A percentile compares a stretch with the other conserved stretches of the same genome.
Evolutionary conservation across 2,797 vertebrate genomes (phyloP).

Genomic region (Gymnocypris eckloni): DNA sequence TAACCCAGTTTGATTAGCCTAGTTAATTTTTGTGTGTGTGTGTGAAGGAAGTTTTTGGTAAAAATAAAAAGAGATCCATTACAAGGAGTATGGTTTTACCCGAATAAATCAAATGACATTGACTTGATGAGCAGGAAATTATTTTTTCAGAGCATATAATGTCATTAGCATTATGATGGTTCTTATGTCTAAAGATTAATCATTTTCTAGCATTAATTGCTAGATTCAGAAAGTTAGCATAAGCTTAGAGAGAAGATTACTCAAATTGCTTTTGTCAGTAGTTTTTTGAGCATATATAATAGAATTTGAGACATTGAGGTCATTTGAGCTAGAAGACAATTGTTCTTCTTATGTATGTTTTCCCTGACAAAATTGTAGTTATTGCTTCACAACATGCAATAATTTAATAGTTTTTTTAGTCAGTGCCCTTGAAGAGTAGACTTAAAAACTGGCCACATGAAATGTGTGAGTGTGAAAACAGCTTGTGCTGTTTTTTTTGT

Average conservation of each 20-base stretch:
- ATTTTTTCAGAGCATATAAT: slow-evolving; percentile 48
- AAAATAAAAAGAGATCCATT: slow-evolving; percentile 60
- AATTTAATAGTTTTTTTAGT: slow-evolving; percentile 20
- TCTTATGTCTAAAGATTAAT: slow-evolving; percentile 48
- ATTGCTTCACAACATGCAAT: neutral
- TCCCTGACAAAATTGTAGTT: neutral
- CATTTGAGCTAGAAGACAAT: neutral
- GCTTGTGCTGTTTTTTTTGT: slow-evolving; percentile 76
- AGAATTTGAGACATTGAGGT: neutral
- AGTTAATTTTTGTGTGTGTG: slow-evolving; percentile 68
- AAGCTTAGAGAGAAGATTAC: slow-evolving; percentile 11
- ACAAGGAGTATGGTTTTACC: slow-evolving; percentile 59
- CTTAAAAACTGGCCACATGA: slow-evolving; percentile 50
- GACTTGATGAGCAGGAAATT: slow-evolving; percentile 72
- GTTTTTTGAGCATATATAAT: neutral
- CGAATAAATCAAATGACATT: slow-evolving; percentile 62
- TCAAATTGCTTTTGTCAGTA: slow-evolving; percentile 3
- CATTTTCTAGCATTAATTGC: slow-evolving; percentile 76
- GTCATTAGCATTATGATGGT: slow-evolving; percentile 43
- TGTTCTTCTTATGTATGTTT: neutral
- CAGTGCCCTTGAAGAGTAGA: slow-evolving; percentile 65
- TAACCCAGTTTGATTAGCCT: slow-evolving; percentile 78
- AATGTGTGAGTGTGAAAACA: slow-evolving; percentile 51
- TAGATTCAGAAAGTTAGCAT: slow-evolving; percentile 69
- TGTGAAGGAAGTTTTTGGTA: slow-evolving; percentile 68